These are phyloP conservation scores for Echinarachnius parma DNA, from an alignment of 53 echinoderm and acorn worm genomes.

Conservation along the genomic window DNA sequence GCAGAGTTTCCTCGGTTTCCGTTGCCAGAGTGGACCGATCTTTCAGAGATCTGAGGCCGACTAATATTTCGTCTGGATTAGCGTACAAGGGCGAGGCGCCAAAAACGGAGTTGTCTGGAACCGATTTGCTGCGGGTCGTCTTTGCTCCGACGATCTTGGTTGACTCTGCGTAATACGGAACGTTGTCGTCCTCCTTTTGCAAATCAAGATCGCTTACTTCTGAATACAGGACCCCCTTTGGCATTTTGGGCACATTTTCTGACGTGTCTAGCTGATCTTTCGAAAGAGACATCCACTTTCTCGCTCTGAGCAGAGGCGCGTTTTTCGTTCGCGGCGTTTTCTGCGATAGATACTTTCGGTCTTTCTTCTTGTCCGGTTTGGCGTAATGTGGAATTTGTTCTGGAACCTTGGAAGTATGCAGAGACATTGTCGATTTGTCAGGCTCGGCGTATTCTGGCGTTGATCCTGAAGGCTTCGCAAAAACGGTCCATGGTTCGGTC, in stretches of 20 bases:
- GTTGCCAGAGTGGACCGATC: neutral
- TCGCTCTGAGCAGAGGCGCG: neutral
- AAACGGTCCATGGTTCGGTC: neutral
- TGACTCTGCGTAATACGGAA: neutral
- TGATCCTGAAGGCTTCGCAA: neutral
- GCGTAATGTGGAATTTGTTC: neutral
- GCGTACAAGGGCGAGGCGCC: neutral
- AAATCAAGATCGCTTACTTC: neutral
- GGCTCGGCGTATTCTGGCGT: slow-evolving; percentile 12
- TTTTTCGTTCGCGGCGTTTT: neutral
- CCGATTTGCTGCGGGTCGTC: neutral
- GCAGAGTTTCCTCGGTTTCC: neutral
- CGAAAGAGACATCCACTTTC: slow-evolving; percentile 18
- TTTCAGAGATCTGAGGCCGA: neutral
- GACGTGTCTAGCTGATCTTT: neutral
- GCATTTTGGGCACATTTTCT: too few relatives aligned
- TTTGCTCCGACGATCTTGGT: neutral
- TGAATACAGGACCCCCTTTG: too few relatives aligned
- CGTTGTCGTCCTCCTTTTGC: neutral
- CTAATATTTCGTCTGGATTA: neutral
- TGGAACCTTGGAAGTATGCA: neutral
- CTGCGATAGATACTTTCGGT: slow-evolving; percentile 4
- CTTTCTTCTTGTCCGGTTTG: slow-evolving; percentile 14
- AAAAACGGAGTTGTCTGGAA: neutral
- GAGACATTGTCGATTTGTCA: slow-evolving; percentile 8